Evolutionary conservation across 2,113 vertebrate species (phyloP).

Genomic region (Myocastor coypus): DNA sequence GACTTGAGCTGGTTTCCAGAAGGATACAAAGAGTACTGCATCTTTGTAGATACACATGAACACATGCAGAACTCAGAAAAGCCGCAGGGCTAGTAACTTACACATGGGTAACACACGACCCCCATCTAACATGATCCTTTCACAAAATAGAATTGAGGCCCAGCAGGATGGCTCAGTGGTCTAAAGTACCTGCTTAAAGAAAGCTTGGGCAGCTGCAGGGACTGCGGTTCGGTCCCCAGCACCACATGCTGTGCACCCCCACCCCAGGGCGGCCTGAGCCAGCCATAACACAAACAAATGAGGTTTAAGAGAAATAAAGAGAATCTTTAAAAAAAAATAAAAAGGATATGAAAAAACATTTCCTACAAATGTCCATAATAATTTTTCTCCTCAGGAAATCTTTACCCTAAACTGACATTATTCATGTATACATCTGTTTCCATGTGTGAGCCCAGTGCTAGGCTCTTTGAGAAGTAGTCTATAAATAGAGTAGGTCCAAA

Average conservation of each 20-base stretch:
- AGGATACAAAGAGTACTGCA: background rate
- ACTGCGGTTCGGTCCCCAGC: too few relatives aligned
- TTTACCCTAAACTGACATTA: background rate
- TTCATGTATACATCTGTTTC: background rate
- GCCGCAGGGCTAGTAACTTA: background rate
- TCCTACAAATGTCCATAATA: background rate
- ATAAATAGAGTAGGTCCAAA: background rate
- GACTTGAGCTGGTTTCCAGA: background rate
- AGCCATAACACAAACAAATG: too few relatives aligned
- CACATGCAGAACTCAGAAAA: background rate
- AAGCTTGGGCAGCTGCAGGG: too few relatives aligned
- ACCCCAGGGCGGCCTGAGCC: too few relatives aligned
- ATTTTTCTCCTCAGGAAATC: conserved; percentile 12
- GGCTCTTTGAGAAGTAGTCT: conserved; percentile 29
- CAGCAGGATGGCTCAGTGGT: too few relatives aligned
- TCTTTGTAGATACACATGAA: background rate
- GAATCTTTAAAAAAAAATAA: too few relatives aligned
- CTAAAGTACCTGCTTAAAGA: too few relatives aligned
- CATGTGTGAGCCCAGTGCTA: background rate
- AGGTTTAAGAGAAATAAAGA: too few relatives aligned
- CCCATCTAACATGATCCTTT: background rate
- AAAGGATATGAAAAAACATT: conserved; percentile 9
- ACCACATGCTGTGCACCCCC: too few relatives aligned
- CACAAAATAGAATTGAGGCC: background rate
- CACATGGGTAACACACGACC: background rate